Base-by-base conservation (phyloP, 2,888 invertebrate genomes). In the Phortica okadai region DNA sequence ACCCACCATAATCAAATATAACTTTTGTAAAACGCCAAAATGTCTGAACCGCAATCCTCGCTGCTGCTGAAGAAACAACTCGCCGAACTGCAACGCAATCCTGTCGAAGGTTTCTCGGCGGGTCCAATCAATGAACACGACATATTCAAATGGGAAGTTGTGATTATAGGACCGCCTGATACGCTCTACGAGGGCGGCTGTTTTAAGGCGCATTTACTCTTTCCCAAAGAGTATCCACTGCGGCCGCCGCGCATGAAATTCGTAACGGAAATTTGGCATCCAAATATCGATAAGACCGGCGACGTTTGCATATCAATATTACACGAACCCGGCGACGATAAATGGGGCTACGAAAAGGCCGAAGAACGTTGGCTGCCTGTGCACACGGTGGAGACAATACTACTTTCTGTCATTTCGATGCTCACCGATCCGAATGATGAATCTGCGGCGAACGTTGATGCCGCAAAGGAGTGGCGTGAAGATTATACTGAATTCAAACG, bases 181-280 rank as follows among this genome's bases (percentile, higher is more conserved):
- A 99, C 99, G 81, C 93, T 97, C 87, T 99, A 98, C 92, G 99
- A 99, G 93, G 99, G 99, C 89, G 99, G 99, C 81, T 98, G 98
- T 92, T 99, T 99, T 93, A 99, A 99, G 93, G 98, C 99, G 88
- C 97, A 98, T 92, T 94, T 99, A 91, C 95, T 96, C 92, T 99
- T 99, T 92, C 99, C 99, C 84, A 97, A 97, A 93, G 99, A 99
- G 92, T 99, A 99, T 93, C 99, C 99, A 89, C 93, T 98, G 90
- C 96, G 98, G 93, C 99, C 99, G 88, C 99, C 99, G 82, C 96
- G 98, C 92, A 98, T 99, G 98, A 97, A 97, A 93, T 99, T 99
- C 93, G 96, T 98, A 80, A 98, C 98, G 89, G 98, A 99, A 93
- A 99, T 99, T 92, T 99, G 98, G 98, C 99, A 99, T 94, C 99